phyloP scores from a whole-genome alignment of 2,888 invertebrate genomes.

The Cinara cedri region DNA sequence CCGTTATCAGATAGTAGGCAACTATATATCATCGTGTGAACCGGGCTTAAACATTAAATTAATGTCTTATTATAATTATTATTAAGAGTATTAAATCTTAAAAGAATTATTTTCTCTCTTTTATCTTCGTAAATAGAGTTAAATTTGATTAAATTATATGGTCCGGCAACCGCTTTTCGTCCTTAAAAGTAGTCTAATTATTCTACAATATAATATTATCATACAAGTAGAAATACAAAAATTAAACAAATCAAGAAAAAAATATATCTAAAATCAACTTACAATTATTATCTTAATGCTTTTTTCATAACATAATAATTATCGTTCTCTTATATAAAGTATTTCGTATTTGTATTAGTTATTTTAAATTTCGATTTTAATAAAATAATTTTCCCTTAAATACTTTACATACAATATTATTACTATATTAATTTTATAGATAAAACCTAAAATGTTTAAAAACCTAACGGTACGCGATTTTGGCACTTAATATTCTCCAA shows the following conservation, averaged over 20 bases:
- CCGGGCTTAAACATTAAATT: neutral
- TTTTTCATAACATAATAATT: too few relatives aligned
- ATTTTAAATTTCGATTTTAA: too few relatives aligned
- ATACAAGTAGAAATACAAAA: slow-evolving; percentile 30
- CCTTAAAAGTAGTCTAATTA: slow-evolving; percentile 37
- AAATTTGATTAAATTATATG: slow-evolving; percentile 20
- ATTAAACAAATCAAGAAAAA: slow-evolving; percentile 4
- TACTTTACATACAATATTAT: neutral
- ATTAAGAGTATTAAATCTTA: slow-evolving; percentile 31
- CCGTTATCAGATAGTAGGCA: too few relatives aligned
- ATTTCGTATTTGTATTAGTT: too few relatives aligned
- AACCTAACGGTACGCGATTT: neutral
- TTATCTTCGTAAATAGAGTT: slow-evolving; percentile 39
- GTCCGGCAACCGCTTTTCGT: slow-evolving; percentile 56
- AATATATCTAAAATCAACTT: neutral
- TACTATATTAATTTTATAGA: too few relatives aligned
- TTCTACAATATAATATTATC: too few relatives aligned
- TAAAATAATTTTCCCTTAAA: neutral
- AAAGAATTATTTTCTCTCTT: slow-evolving; percentile 34
- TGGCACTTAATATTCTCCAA: neutral
- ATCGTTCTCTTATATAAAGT: too few relatives aligned
- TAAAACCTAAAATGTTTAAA: too few relatives aligned
- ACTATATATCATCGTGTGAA: too few relatives aligned
- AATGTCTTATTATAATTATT: slow-evolving; percentile 29
- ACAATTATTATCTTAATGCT: too few relatives aligned